A percentile compares a stretch with the other conserved stretches of the same genome.
Evolutionary conservation across 2,888 invertebrate genomes (phyloP).

Genomic region (Lasioglossum villosulum): DNA sequence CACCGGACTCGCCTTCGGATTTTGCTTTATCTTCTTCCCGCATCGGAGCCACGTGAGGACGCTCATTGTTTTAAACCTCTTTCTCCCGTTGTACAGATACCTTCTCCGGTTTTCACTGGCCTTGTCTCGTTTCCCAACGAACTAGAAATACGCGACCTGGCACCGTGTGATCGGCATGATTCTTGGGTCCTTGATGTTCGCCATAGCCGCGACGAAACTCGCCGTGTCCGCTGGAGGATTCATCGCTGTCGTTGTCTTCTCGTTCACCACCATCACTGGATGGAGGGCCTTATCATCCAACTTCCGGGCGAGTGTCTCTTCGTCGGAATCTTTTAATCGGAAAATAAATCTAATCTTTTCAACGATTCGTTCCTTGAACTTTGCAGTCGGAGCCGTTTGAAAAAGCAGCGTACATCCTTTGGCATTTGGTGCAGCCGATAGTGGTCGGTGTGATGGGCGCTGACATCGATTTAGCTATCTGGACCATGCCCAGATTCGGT

Average conservation of each 20-base stretch:
- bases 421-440: slow-evolving; percentile 91
- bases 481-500: slow-evolving; percentile 85
- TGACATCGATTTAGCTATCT: slow-evolving; percentile 88
- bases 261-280: slow-evolving; percentile 77
- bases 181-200: slow-evolving; percentile 78
- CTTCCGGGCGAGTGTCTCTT: slow-evolving; percentile 72
- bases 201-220: slow-evolving; percentile 71
- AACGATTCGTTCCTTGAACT: neutral
- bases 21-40: slow-evolving; percentile 88
- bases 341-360: neutral
- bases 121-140: neutral
- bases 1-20: slow-evolving; percentile 87
- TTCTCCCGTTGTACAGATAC: neutral
- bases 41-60: slow-evolving; percentile 84
- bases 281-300: slow-evolving; percentile 75
- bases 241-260: slow-evolving; percentile 84
- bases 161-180: slow-evolving; percentile 75
- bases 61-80: neutral
- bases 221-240: slow-evolving; percentile 86
- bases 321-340: no score
- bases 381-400: slow-evolving; percentile 84
- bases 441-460: slow-evolving; percentile 92
- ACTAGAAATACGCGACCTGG: slow-evolving; percentile 75
- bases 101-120: neutral
- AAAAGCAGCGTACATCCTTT: slow-evolving; percentile 86